These are phyloP conservation scores for Harpagoxenus sublaevis DNA, from an alignment of 2,888 invertebrate genomes.

Conservation along the genomic window DNA sequence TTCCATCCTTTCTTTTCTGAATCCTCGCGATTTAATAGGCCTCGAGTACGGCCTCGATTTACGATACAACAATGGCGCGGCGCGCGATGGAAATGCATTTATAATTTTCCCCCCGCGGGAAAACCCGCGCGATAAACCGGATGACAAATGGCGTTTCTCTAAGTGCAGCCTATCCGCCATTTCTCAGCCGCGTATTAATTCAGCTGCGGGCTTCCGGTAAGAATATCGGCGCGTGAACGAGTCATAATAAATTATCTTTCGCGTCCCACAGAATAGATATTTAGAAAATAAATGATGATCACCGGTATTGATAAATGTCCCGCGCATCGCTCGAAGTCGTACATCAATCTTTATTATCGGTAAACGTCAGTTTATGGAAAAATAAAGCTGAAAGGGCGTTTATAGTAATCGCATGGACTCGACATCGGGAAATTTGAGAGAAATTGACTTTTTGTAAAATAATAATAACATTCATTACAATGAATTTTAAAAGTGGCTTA, in stretches of 20 bases:
- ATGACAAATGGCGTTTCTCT: conserved; percentile 50
- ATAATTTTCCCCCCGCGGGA: conserved; percentile 35
- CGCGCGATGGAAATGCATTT: conserved; percentile 61
- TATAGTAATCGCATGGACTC: neutral
- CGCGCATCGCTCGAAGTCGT: neutral
- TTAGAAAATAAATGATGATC: conserved; percentile 30
- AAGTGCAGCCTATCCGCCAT: conserved; percentile 13
- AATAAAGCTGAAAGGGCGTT: neutral
- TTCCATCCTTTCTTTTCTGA: conserved; percentile 58
- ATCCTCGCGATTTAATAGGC: conserved; percentile 54
- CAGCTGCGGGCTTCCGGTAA: conserved; percentile 40
- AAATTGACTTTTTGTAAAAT: neutral
- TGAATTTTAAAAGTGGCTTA: neutral
- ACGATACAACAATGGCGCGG: conserved; percentile 60
- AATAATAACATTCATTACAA: neutral
- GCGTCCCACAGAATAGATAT: conserved; percentile 32
- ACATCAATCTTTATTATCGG: conserved; percentile 13
- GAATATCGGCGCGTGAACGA: conserved; percentile 12
- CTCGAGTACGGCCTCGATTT: conserved; percentile 62
- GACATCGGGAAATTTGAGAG: neutral
- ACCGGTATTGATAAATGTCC: conserved; percentile 17
- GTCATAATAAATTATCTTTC: conserved; percentile 29
- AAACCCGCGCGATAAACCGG: conserved; percentile 47
- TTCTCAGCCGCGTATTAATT: conserved; percentile 41
- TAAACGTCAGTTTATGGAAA: neutral